These are phyloP conservation scores for Agrypnia vestita DNA, from an alignment of 1,140 invertebrate species.

Conservation along the genomic window DNA sequence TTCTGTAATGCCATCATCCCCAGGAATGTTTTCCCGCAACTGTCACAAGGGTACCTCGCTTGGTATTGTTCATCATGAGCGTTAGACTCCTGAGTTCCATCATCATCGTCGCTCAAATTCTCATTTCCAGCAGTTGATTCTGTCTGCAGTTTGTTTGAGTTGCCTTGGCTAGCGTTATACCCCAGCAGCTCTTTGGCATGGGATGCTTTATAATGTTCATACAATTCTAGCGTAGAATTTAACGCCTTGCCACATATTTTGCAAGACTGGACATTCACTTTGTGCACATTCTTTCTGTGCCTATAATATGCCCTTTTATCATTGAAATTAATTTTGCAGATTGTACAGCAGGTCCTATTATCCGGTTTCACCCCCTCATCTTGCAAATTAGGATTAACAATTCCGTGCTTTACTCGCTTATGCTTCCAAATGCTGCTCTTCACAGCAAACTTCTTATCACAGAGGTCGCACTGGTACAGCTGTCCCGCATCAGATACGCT, in stretches of 20 bases:
- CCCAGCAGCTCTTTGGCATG: conserved; percentile 71
- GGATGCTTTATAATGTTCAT: conserved; percentile 69
- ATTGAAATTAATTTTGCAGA: conserved; percentile 71
- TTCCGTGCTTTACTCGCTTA: conserved; percentile 72
- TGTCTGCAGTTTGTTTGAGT: conserved; percentile 63
- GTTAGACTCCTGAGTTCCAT: conserved; percentile 63
- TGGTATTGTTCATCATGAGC: conserved; percentile 68
- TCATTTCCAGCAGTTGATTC: conserved; percentile 40
- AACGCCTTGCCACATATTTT: conserved; percentile 71
- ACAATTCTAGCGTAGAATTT: conserved; percentile 69
- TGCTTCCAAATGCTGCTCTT: conserved; percentile 71
- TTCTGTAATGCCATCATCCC: conserved; percentile 70
- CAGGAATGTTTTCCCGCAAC: conserved; percentile 70
- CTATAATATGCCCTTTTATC: conserved; percentile 73
- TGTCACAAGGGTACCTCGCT: conserved; percentile 69
- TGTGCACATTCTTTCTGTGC: conserved; percentile 71
- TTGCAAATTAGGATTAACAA: conserved; percentile 64
- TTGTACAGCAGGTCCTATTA: conserved; percentile 69
- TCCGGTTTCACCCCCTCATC: conserved; percentile 45
- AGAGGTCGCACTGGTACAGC: conserved; percentile 69
- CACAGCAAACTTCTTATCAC: conserved; percentile 70
- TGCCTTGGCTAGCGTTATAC: conserved; percentile 68
- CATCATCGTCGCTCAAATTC: conserved; percentile 67
- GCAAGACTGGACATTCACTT: conserved; percentile 69
- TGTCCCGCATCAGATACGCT: conserved; percentile 61